Evolutionary conservation across 2,888 invertebrate species (phyloP), one percentile per base, ranked within the genome.

Genomic region (Perizoma affinitatum): DNA sequence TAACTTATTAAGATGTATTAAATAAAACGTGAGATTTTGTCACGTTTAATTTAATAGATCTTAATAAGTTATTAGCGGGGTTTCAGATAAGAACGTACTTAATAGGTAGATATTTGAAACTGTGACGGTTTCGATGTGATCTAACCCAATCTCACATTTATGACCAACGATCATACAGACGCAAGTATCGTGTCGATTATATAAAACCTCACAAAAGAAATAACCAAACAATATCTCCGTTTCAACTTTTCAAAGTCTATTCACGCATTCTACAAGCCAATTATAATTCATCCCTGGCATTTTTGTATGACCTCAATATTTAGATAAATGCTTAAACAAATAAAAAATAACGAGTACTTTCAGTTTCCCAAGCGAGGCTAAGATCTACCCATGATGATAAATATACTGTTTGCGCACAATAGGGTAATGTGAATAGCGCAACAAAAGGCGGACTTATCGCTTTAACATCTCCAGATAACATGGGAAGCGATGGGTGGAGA

Each of bases 381-480:
- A 59, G 69, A 69, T 69, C 38, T 66, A 56, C 63, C 62, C 67
- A 64, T 56, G 65, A 35, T 55, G 65, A 65, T 67, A 69, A 58
- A 47, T 60, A 58, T 62, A 62, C 53, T 65, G 65, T 62, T 60
- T 38, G 40, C 53, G 61, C 52, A 69, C 69, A 69, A 69, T 69
- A 60, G 68, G 34, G 46, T 59, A 58, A 53, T 61, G 62, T 55
- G 64, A 64, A 62, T 49, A 54, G 48, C 59, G 67, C 56, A 69
- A 69, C 69, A 69, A 69, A 65, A 47, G 65, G 56, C 67, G 69
- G 69, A 62, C 65, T 69, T 69, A 69, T 69, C 68, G 66, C 65
- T 9, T 59, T 55, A 54, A n/a, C 46, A 69, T 69, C 69, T 61
- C 56, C 56, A 65, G 66, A 63, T 66, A 63, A 63, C 55, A 48